Evolutionary conservation across 2,113 vertebrate genomes (phyloP).

Genomic region (Paratilapia polleni): DNA sequence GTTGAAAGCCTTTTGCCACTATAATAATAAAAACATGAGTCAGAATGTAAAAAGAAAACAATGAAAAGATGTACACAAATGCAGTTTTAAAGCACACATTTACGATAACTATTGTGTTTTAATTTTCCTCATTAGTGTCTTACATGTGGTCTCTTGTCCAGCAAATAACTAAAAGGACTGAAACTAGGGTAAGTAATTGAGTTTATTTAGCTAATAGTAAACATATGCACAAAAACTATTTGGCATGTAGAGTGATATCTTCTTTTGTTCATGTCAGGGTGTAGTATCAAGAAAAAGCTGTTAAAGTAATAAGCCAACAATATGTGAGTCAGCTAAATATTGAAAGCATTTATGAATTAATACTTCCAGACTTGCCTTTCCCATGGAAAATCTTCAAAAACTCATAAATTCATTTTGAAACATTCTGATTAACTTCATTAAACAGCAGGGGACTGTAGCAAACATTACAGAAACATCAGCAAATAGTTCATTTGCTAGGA

Average conservation of each 20-base stretch:
- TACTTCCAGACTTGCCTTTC: not conserved
- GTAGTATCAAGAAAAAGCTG: not conserved
- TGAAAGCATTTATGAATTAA: conserved; percentile 6
- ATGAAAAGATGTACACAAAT: not conserved
- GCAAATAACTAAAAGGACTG: not conserved
- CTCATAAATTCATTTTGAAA: not conserved
- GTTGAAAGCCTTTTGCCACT: not conserved
- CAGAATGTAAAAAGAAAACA: not conserved
- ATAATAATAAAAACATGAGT: not conserved
- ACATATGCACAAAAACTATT: not conserved
- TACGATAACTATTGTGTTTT: not conserved
- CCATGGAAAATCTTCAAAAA: not conserved
- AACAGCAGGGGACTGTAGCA: not conserved
- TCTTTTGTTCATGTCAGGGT: not conserved
- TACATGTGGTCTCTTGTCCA: not conserved
- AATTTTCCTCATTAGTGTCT: not conserved
- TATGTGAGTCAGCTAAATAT: not conserved
- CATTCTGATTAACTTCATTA: not conserved
- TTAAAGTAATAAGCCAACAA: not conserved
- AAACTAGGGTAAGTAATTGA: not conserved
- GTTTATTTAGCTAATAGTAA: not conserved
- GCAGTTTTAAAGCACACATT: not conserved
- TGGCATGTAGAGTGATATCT: not conserved
- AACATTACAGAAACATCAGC: not conserved
- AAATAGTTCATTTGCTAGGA: not conserved